phyloP scores from a whole-genome alignment of 2,888 invertebrate species.

The Hipparchia sbordonii region DNA sequence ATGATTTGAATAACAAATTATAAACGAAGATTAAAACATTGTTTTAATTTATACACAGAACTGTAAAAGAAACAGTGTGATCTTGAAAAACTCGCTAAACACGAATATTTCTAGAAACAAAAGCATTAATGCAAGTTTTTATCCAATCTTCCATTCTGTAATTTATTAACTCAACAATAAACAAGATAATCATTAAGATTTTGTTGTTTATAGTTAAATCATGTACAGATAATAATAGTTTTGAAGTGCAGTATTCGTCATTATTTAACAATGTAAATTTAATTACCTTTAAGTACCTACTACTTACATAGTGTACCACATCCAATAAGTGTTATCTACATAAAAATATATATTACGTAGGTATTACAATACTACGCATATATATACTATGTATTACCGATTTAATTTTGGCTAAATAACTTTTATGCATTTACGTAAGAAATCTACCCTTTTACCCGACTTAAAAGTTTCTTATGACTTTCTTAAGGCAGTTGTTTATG shows the following conservation, averaged over 20 bases:
- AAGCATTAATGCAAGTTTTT: constrained; percentile 25
- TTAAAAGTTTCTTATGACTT: too few relatives aligned
- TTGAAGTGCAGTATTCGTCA: constrained; percentile 23
- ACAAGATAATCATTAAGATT: constrained; percentile 21
- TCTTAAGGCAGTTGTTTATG: too few relatives aligned
- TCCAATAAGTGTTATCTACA: too few relatives aligned
- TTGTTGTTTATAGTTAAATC: constrained; percentile 33
- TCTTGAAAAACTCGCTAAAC: background rate
- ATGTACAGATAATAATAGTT: constrained; percentile 27
- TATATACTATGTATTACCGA: too few relatives aligned
- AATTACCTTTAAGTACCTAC: background rate
- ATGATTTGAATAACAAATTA: too few relatives aligned
- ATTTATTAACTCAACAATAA: constrained; percentile 25
- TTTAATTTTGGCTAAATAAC: too few relatives aligned
- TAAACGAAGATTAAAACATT: background rate
- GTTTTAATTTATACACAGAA: background rate
- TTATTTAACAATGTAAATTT: constrained; percentile 29
- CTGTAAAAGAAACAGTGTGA: background rate
- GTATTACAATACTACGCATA: too few relatives aligned
- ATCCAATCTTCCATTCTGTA: constrained; percentile 19
- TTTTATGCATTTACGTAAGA: too few relatives aligned
- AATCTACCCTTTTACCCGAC: too few relatives aligned
- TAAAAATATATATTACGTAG: too few relatives aligned
- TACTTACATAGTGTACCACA: background rate
- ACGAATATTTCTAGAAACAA: background rate